These are phyloP conservation scores for Epirrita christyi DNA, from an alignment of 2,888 invertebrate genomes.

Conservation along the genomic window DNA sequence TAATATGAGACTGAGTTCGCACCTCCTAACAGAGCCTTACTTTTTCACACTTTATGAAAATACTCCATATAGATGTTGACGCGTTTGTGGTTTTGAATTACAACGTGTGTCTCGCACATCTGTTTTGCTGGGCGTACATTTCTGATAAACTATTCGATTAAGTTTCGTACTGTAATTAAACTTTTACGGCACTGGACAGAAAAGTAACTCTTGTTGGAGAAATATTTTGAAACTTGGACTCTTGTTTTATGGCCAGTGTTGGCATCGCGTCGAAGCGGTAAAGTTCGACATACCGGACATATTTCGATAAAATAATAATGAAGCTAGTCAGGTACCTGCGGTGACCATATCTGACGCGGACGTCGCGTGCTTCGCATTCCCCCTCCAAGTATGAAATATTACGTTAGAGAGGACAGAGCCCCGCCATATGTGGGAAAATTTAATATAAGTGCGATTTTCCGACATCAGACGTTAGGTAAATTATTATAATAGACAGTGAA, in stretches of 20 bases:
- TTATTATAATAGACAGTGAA: constrained; percentile 6
- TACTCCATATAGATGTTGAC: constrained; percentile 55
- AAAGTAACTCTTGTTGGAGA: constrained; percentile 32
- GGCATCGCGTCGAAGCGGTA: constrained; percentile 6
- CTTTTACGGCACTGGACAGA: constrained; percentile 26
- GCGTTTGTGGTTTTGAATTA: constrained; percentile 58
- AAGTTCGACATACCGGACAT: constrained; percentile 42
- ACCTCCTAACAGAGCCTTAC: constrained; percentile 74
- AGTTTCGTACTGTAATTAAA: constrained; percentile 29
- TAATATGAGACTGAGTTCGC: constrained; percentile 80
- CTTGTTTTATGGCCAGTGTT: constrained; percentile 32
- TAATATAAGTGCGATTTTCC: constrained; percentile 45
- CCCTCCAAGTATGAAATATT: constrained; percentile 67
- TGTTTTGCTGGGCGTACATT: constrained; percentile 20
- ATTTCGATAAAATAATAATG: constrained; percentile 68
- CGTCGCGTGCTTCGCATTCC: constrained; percentile 65
- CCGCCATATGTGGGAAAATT: constrained; percentile 57
- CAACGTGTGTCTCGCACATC: constrained; percentile 43
- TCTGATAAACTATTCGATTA: constrained; percentile 34
- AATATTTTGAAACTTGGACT: constrained; percentile 40
- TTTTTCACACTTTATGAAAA: constrained; percentile 75
- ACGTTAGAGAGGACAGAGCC: constrained; percentile 53
- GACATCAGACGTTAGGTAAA: not conserved
- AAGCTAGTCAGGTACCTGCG: constrained; percentile 61
- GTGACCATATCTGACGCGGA: constrained; percentile 62